Conservation (phyloP, 2,888 invertebrate species). For the Acrobasis repandana region DNA sequence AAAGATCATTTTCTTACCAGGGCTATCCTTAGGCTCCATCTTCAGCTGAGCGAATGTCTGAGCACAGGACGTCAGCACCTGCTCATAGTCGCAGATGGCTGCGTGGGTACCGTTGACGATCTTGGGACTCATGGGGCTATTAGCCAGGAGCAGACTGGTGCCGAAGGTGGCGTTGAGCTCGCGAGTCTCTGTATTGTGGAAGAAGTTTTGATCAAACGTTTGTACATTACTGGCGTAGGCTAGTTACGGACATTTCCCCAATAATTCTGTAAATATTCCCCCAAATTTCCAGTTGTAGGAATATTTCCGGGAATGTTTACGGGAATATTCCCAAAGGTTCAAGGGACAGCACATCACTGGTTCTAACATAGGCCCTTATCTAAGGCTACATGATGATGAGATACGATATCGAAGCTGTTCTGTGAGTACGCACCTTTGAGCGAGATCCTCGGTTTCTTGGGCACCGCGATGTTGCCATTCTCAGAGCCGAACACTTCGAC, state of each 20-base stretch:
- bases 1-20: conserved; percentile 79
- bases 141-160: conserved; percentile 95
- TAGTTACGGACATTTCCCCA: too few species aligned
- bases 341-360: too few species aligned
- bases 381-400: too few species aligned
- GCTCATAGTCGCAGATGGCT: conserved; percentile 93
- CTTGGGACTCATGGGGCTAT: conserved; percentile 98
- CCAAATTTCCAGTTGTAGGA: too few species aligned
- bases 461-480: conserved; percentile 82
- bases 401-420: not conserved
- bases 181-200: conserved; percentile 85
- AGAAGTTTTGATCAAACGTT: conserved; percentile 69
- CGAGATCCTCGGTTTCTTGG: conserved; percentile 85
- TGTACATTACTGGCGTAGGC: too few species aligned
- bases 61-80: conserved; percentile 87
- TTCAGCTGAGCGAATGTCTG: conserved; percentile 87
- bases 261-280: too few species aligned
- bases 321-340: too few species aligned
- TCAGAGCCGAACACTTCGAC: conserved; percentile 78
- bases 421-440: conserved; percentile 85
- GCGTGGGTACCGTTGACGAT: conserved; percentile 97
- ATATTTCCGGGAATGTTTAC: too few species aligned
- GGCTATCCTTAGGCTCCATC: conserved; percentile 89
- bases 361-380: too few species aligned
- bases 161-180: conserved; percentile 94